A percentile compares a stretch with the other conserved stretches of the same genome.
Evolutionary conservation across 2,113 vertebrate genomes (phyloP).

Genomic region (Loxodonta africana): DNA sequence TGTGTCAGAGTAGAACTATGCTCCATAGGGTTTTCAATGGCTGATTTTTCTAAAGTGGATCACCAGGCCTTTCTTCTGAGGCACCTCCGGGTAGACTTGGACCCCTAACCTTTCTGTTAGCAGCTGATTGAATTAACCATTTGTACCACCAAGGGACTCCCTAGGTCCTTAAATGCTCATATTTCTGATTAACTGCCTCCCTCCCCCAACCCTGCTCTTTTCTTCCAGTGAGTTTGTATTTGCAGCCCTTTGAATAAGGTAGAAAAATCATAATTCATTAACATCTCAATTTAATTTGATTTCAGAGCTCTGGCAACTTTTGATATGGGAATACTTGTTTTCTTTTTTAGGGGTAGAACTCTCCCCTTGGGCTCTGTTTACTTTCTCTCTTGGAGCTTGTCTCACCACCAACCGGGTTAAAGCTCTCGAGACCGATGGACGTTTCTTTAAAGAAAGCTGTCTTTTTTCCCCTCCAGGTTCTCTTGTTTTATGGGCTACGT

Average conservation of each 20-base stretch:
- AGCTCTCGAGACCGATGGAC: neutral
- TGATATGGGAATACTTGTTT: neutral
- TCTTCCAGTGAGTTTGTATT: neutral
- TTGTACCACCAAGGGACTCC: neutral
- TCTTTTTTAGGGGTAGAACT: neutral
- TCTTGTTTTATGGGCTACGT: neutral
- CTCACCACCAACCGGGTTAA: neutral
- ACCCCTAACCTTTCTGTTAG: neutral
- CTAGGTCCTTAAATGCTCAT: neutral
- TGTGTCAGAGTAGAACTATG: neutral
- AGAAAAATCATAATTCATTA: slow-evolving; percentile 34
- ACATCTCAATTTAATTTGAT: neutral
- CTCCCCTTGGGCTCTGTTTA: neutral
- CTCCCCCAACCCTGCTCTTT: neutral
- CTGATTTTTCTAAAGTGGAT: neutral
- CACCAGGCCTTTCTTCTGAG: neutral
- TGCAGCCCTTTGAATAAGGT: slow-evolving; percentile 5
- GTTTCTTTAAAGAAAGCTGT: neutral
- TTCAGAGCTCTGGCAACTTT: slow-evolving; percentile 16
- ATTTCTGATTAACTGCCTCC: neutral
- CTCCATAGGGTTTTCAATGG: neutral
- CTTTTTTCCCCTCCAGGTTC: neutral
- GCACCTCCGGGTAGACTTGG: neutral
- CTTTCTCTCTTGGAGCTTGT: neutral
- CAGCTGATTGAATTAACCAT: neutral